A percentile compares a stretch with the other conserved stretches of the same genome.
phyloP scores from a whole-genome alignment of 1,140 invertebrate species.

The Neuroterus valhalla region DNA sequence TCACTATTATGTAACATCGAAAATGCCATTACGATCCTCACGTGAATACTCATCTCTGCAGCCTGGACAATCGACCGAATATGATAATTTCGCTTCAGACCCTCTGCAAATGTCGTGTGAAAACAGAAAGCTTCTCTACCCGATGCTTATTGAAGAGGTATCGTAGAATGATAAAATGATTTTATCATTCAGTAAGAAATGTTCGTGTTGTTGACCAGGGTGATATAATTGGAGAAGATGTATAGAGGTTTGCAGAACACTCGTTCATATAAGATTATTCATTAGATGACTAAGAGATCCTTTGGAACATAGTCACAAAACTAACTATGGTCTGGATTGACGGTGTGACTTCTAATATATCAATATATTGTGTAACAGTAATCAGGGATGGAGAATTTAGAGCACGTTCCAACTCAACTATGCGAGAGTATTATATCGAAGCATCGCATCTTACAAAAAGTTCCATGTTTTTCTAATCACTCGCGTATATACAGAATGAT shows the following conservation, averaged over 20 bases:
- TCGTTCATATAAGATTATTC: too few species aligned
- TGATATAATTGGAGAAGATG: too few species aligned
- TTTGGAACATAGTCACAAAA: too few species aligned
- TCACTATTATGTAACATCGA: constrained; percentile 17
- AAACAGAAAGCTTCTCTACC: constrained; percentile 19
- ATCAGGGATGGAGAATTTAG: background rate
- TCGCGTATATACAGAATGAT: background rate
- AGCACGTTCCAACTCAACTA: background rate
- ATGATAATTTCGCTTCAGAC: constrained; percentile 14
- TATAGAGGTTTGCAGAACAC: too few species aligned
- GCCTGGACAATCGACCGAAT: constrained; percentile 5
- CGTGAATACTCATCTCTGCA: background rate
- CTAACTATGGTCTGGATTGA: too few species aligned
- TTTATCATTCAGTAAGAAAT: too few species aligned
- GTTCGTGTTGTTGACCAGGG: too few species aligned
- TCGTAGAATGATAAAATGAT: too few species aligned
- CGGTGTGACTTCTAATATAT: too few species aligned
- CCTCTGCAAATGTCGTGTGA: constrained; percentile 23
- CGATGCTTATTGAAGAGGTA: too few species aligned
- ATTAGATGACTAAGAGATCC: too few species aligned
- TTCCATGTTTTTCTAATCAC: background rate
- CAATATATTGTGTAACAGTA: background rate
- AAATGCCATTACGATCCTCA: constrained; percentile 17
- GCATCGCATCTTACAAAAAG: background rate
- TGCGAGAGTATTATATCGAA: background rate